phyloP scores from a whole-genome alignment of 1,140 invertebrate species.

The Dendroctonus ponderosae region DNA sequence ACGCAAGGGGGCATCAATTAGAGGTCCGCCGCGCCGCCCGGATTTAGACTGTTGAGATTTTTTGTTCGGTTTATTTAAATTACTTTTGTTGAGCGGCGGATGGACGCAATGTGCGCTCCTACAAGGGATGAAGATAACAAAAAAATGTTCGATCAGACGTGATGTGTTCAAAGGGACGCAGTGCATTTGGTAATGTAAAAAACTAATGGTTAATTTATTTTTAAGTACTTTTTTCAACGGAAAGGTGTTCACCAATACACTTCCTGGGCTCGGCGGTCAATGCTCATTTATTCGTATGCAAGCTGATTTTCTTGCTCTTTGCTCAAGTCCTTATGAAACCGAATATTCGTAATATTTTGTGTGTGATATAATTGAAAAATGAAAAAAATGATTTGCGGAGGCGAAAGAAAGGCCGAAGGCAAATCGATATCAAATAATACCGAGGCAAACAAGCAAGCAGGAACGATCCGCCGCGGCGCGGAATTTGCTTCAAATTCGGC shows the following conservation, averaged over 20 bases:
- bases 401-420: slow-evolving; percentile 13
- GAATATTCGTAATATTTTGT: no score
- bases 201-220: slow-evolving; percentile 32
- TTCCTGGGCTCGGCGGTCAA: no score
- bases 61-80: slow-evolving; percentile 25
- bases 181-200: slow-evolving; percentile 21
- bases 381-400: slow-evolving; percentile 12
- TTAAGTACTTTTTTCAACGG: slow-evolving; percentile 17
- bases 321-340: no score
- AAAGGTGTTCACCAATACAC: no score
- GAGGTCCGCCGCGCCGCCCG: slow-evolving; percentile 10
- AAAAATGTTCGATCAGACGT: slow-evolving; percentile 24
- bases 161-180: slow-evolving; percentile 16
- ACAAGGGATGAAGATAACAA: slow-evolving; percentile 21
- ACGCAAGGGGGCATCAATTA: slow-evolving; percentile 21
- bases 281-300: no score
- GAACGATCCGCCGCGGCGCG: slow-evolving; percentile 8
- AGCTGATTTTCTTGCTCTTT: no score
- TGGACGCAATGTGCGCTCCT: slow-evolving; percentile 26
- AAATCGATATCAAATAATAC: slow-evolving; percentile 28
- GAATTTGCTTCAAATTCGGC: slow-evolving; percentile 22
- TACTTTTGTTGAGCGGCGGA: slow-evolving; percentile 22
- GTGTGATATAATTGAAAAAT: no score
- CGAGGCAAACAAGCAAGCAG: slow-evolving; percentile 9
- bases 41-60: slow-evolving; percentile 32